phyloP scores from a whole-genome alignment of 2,888 invertebrate species.

The Capitulum mitella region DNA sequence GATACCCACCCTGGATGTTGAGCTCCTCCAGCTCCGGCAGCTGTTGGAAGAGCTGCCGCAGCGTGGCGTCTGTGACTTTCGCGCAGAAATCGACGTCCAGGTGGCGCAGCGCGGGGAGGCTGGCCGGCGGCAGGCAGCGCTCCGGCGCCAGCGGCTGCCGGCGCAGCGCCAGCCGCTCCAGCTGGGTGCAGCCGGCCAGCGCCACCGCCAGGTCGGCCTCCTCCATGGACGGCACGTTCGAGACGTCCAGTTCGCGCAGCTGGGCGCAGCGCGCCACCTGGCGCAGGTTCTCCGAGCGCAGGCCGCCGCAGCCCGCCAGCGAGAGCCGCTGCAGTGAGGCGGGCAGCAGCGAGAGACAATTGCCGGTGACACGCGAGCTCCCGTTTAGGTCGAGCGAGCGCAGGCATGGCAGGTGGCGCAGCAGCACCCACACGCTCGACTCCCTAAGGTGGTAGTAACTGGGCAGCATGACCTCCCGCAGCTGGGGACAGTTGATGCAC shows the following conservation, averaged over 20 bases:
- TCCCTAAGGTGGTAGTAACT: conserved; percentile 17
- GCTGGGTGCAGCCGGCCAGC: not conserved
- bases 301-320: not conserved
- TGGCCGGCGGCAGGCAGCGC: not conserved
- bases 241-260: conserved; percentile 22
- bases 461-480: conserved; percentile 4
- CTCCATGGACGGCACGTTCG: not conserved
- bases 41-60: not conserved
- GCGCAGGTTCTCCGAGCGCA: not conserved
- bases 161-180: not conserved
- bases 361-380: not conserved
- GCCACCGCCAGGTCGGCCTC: not conserved
- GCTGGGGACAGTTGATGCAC: not conserved
- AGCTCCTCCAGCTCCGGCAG: not conserved
- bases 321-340: not conserved
- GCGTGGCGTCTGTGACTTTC: not conserved
- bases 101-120: not conserved
- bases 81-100: not conserved
- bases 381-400: not conserved
- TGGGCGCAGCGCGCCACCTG: not conserved
- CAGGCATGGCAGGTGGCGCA: conserved; percentile 9
- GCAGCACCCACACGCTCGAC: conserved; percentile 11
- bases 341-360: not conserved
- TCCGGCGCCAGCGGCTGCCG: not conserved
- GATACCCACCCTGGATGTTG: not conserved